These are phyloP conservation scores for Acipenser ruthenus DNA, from an alignment of 2,797 vertebrate species.

Conservation along the genomic window DNA sequence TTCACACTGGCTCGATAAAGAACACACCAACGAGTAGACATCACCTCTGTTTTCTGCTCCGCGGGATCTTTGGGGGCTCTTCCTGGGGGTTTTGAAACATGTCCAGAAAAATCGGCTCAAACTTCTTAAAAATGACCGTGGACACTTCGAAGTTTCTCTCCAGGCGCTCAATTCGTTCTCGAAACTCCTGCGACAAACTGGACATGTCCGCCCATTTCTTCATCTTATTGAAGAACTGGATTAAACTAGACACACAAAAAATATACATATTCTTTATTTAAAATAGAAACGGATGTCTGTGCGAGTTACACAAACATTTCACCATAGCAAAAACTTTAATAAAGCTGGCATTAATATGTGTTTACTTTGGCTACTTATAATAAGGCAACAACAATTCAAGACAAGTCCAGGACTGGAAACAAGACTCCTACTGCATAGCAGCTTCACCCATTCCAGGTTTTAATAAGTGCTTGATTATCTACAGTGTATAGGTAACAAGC, in stretches of 20 bases:
- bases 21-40: background rate
- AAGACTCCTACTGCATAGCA: no score
- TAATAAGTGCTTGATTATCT: no score
- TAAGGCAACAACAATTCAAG: background rate
- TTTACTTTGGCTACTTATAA: no score
- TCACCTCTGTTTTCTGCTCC: slow-evolving; percentile 89
- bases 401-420: background rate
- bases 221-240: slow-evolving; percentile 98
- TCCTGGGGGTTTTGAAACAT: slow-evolving; percentile 85
- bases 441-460: no score
- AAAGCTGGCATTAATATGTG: no score
- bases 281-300: no score
- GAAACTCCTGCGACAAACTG: slow-evolving; percentile 78
- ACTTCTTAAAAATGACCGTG: slow-evolving; percentile 94
- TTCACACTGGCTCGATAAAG: background rate
- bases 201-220: slow-evolving; percentile 98
- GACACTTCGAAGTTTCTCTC: slow-evolving; percentile 97
- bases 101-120: slow-evolving; percentile 90
- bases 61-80: slow-evolving; percentile 68
- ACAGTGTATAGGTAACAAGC: no score
- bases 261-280: no score
- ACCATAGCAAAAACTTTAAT: no score
- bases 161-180: slow-evolving; percentile 75
- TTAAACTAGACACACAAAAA: slow-evolving; percentile 58
- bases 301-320: no score